These are phyloP conservation scores for Galeopsomyia nigrocyanea DNA, from an alignment of 2,888 invertebrate genomes.

Conservation along the genomic window DNA sequence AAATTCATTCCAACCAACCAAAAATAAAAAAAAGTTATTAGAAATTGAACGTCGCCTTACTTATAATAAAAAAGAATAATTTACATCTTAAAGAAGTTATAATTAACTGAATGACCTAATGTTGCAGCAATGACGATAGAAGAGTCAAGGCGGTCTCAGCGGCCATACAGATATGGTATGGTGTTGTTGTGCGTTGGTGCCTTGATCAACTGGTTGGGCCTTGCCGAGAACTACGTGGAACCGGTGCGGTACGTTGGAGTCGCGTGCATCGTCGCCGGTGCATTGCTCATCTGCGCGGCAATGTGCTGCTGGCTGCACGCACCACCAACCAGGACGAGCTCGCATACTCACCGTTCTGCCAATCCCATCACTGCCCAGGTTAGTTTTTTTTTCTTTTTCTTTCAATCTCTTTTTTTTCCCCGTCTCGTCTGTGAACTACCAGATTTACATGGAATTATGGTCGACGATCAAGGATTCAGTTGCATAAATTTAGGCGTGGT, in stretches of 20 bases:
- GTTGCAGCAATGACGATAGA: slow-evolving; percentile 77
- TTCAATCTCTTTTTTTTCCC: slow-evolving; percentile 61
- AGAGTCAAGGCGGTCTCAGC: slow-evolving; percentile 77
- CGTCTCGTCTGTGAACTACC: no score
- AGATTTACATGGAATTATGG: no score
- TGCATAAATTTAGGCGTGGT: no score
- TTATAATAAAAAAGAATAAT: no score
- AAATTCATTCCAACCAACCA: no score
- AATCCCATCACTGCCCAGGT: slow-evolving; percentile 66
- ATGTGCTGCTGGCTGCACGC: slow-evolving; percentile 81
- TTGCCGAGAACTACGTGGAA: slow-evolving; percentile 80
- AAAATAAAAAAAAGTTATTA: no score
- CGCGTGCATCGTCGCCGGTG: slow-evolving; percentile 81
- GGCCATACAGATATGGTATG: slow-evolving; percentile 82
- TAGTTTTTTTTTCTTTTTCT: slow-evolving; percentile 51
- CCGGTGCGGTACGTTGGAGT: slow-evolving; percentile 81
- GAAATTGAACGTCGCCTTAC: no score
- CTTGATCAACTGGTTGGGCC: slow-evolving; percentile 81
- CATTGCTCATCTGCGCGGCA: slow-evolving; percentile 79
- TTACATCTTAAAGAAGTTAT: no score
- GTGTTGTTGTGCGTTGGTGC: slow-evolving; percentile 80
- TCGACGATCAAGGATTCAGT: no score
- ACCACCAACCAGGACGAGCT: slow-evolving; percentile 61
- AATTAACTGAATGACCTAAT: not conserved
- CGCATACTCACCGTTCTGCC: slow-evolving; percentile 58